Percentiles rank a stretch among this genome's conserved stretches.
phyloP scores from a whole-genome alignment of 2,113 vertebrate species.

The Oenanthe melanoleuca region DNA sequence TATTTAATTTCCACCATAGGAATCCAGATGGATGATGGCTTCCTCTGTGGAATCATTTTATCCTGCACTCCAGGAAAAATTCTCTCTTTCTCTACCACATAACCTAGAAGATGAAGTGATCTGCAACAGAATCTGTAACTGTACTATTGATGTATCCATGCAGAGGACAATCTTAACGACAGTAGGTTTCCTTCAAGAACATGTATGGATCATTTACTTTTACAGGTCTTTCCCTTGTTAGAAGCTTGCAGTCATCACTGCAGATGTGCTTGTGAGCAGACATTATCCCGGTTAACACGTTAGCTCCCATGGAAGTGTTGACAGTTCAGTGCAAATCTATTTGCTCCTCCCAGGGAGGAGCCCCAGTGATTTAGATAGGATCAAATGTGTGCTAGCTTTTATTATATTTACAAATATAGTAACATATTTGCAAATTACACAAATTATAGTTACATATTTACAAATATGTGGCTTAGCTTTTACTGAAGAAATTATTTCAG shows the following conservation, averaged over 20 bases:
- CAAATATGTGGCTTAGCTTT: neutral
- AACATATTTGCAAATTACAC: no score
- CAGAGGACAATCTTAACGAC: conserved; percentile 18
- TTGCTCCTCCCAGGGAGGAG: neutral
- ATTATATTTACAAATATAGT: no score
- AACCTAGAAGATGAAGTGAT: conserved; percentile 50
- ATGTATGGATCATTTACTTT: conserved; percentile 31
- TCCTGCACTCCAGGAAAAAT: neutral
- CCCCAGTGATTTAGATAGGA: neutral
- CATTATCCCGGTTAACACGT: conserved; percentile 35
- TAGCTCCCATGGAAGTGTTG: neutral
- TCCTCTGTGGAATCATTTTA: neutral
- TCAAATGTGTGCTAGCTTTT: neutral
- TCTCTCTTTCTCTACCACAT: conserved; percentile 4
- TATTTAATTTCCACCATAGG: neutral
- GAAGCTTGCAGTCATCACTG: conserved; percentile 23
- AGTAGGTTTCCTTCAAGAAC: conserved; percentile 25
- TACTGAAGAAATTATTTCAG: neutral
- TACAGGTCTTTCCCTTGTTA: conserved; percentile 29
- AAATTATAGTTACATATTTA: no score
- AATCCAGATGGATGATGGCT: neutral
- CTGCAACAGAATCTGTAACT: conserved; percentile 42
- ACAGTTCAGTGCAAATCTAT: neutral
- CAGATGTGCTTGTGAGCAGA: conserved; percentile 11
- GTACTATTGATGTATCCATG: conserved; percentile 32